Evolutionary conservation across 2,888 invertebrate genomes (phyloP), one percentile per base, ranked within the genome.

Genomic region (Agrotis exclamationis): DNA sequence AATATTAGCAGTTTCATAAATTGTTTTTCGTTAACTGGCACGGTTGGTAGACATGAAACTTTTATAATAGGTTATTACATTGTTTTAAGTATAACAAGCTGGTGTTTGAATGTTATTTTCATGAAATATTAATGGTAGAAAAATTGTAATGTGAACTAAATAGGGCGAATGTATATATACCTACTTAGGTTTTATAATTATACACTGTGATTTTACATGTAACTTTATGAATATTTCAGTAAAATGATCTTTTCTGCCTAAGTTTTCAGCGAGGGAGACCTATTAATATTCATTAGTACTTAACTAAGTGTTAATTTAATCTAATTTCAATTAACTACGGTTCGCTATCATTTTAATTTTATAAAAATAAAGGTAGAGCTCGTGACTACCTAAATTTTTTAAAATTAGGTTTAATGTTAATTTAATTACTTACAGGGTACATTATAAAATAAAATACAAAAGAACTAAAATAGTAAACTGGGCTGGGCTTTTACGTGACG

Each of bases 1-100:
- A 28, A 39, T 53, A 65, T 65, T 73, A 28, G 51, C 54, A 70
- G 77, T 56, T 71, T 33, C 9, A 59, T 62, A 54, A 76, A 64
- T 57, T 69, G 65, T 62, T 75, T 51, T 75, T 58, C n/a, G 18
- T 74, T 56, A 39, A 39, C 33, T 39, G 13, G 74, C 60, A 47
- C 47, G 44, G 59, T 28, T 59, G 9, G 24, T 51, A 62, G 47
- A 39, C 50, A 24, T 51, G 74, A 59, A 74, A 68, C 18, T 44
- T n/a, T 44, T 9, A 24, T 6, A 70, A 50, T 45, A n/a, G 28
- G 28, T 9, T 33, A n/a, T 45, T 16, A 45, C 11, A 39, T 28
- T 28, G 28, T 28, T 28, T 28, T 28, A 28, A 5, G 28, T 28
- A 3, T 28, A 28, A 28, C 28, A 28, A 28, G 28, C 28, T 28